Percentiles rank a stretch among this genome's conserved stretches.
phyloP scores from a whole-genome alignment of 2,888 invertebrate genomes.

The Harpalus rufipes region DNA sequence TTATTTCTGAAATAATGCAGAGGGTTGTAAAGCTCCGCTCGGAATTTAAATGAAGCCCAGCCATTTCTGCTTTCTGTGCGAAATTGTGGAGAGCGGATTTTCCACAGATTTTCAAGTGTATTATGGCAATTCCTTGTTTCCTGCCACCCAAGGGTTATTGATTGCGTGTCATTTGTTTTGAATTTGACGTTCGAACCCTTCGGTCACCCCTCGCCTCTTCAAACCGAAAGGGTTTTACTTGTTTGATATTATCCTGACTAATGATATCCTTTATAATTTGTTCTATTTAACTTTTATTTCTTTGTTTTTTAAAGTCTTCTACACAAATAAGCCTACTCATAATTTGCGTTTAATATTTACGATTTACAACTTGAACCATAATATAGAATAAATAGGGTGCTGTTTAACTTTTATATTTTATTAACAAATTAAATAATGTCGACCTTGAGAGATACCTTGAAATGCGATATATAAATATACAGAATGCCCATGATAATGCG shows the following conservation, averaged over 20 bases:
- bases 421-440: too few relatives aligned
- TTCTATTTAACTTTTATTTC: constrained; percentile 19
- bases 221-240: constrained; percentile 20
- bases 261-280: constrained; percentile 57
- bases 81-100: constrained; percentile 15
- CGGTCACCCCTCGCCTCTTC: constrained; percentile 14
- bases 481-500: too few relatives aligned
- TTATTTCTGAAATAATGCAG: constrained; percentile 17
- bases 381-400: too few relatives aligned
- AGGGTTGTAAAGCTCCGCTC: constrained; percentile 25
- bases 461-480: too few relatives aligned
- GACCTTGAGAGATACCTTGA: too few relatives aligned
- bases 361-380: too few relatives aligned
- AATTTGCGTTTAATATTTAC: not conserved
- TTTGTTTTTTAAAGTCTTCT: constrained; percentile 40
- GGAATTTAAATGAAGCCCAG: constrained; percentile 41
- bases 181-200: constrained; percentile 56
- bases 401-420: too few relatives aligned
- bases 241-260: constrained; percentile 58
- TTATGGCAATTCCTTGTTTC: constrained; percentile 64
- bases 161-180: constrained; percentile 62
- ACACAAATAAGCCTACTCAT: not conserved
- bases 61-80: constrained; percentile 49
- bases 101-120: constrained; percentile 54
- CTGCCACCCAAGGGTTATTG: constrained; percentile 63